These are phyloP conservation scores for Acronicta leporina DNA, from an alignment of 2,888 invertebrate genomes.

Conservation along the genomic window DNA sequence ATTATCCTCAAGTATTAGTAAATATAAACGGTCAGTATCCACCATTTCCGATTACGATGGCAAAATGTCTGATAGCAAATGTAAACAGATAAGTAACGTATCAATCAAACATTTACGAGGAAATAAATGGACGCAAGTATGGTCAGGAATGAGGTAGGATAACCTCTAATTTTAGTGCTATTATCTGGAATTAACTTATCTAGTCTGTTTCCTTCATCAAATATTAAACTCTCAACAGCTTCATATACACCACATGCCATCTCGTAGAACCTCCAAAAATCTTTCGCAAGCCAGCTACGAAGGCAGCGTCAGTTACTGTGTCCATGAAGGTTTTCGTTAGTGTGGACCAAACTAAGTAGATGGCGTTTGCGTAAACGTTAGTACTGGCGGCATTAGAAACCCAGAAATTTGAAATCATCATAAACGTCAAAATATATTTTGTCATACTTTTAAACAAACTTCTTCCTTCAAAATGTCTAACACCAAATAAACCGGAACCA, in stretches of 20 bases:
- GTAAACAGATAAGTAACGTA: slow-evolving; percentile 8
- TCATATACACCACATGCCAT: slow-evolving; percentile 14
- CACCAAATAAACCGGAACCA: slow-evolving; percentile 7
- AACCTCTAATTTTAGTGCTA: neutral
- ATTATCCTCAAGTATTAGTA: neutral
- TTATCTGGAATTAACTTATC: neutral
- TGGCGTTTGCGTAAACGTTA: slow-evolving; percentile 27
- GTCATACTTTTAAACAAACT: neutral
- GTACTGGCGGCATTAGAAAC: slow-evolving; percentile 23
- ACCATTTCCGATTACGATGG: slow-evolving; percentile 1
- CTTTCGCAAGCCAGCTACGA: neutral
- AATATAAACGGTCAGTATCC: slow-evolving; percentile 2
- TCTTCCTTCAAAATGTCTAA: slow-evolving; percentile 12
- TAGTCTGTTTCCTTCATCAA: neutral
- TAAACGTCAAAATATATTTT: neutral
- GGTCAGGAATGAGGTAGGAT: neutral
- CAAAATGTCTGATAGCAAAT: slow-evolving; percentile 5
- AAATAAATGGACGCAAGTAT: neutral
- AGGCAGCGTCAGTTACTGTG: neutral
- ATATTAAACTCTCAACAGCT: neutral
- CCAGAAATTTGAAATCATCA: neutral
- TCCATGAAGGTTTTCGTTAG: slow-evolving; percentile 4
- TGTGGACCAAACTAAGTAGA: slow-evolving; percentile 18
- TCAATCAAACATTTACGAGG: slow-evolving; percentile 10
- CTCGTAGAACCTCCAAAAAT: slow-evolving; percentile 5